A percentile compares a stretch with the other conserved stretches of the same genome.
Evolutionary conservation across 2,113 vertebrate species (phyloP).

Genomic region (Podarcis cretensis): DNA sequence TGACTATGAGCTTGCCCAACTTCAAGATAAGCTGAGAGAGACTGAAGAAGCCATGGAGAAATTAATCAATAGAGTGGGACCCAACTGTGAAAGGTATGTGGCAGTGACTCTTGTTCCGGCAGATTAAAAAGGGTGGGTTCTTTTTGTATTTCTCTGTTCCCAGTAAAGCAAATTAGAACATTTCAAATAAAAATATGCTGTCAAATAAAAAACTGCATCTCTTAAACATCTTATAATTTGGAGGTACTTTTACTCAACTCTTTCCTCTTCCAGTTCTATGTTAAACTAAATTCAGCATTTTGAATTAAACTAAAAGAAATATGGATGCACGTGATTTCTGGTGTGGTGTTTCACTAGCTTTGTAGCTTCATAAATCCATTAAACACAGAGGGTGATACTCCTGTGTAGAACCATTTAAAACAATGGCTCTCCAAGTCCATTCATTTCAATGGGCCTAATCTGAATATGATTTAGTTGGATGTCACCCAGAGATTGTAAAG

Average conservation of each 20-base stretch:
- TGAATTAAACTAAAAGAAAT: conserved; percentile 23
- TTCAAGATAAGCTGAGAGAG: conserved; percentile 93
- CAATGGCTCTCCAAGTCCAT: no score
- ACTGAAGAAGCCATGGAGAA: conserved; percentile 96
- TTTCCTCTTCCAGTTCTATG: background rate
- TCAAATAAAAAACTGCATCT: background rate
- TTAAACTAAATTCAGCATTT: background rate
- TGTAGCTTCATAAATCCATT: background rate
- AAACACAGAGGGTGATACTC: background rate
- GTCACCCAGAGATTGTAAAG: background rate
- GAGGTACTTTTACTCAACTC: background rate
- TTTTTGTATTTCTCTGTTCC: background rate
- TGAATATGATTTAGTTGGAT: no score
- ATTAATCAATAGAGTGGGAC: conserved; percentile 86
- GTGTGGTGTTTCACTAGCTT: no score
- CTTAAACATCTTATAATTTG: background rate
- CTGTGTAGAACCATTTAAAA: no score
- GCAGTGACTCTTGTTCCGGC: conserved; percentile 14
- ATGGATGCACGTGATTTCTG: background rate
- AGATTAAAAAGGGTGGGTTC: background rate
- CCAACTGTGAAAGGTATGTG: conserved; percentile 83
- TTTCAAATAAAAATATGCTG: background rate
- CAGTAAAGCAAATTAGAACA: background rate
- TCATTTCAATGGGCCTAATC: no score
- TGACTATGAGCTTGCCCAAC: conserved; percentile 90